Evolutionary conservation across 2,888 invertebrate species (phyloP).

Genomic region (Tribolium freemani): DNA sequence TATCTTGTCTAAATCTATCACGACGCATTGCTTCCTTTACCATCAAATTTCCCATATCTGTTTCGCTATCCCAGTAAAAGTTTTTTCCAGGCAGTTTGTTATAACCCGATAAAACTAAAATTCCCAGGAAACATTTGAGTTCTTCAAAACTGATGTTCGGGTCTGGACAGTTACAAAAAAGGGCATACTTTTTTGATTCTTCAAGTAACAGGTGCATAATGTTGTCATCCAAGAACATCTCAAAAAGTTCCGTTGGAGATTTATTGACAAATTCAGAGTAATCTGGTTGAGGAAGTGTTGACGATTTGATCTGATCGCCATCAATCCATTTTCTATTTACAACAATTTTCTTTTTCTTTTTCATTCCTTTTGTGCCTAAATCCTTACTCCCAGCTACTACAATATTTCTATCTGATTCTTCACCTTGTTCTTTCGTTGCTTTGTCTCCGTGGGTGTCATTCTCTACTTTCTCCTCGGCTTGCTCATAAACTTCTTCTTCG

Average conservation of each 20-base stretch:
- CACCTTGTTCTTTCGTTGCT: too few species aligned
- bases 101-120: neutral
- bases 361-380: too few species aligned
- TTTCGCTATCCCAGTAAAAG: neutral
- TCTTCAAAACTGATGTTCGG: neutral
- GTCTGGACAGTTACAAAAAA: neutral
- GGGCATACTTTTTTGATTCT: neutral
- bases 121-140: neutral
- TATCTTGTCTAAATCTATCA: neutral
- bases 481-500: too few species aligned
- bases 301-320: neutral
- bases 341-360: too few species aligned
- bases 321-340: too few species aligned
- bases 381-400: too few species aligned
- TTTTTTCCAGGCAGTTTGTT: neutral
- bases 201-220: neutral
- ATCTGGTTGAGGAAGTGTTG: neutral
- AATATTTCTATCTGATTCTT: too few species aligned
- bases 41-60: neutral
- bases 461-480: too few species aligned
- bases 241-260: neutral
- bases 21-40: neutral
- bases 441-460: too few species aligned
- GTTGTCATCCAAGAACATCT: neutral
- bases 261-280: neutral